These are phyloP conservation scores for Microdon myrmicae DNA, from an alignment of 2,888 invertebrate genomes.

Conservation along the genomic window DNA sequence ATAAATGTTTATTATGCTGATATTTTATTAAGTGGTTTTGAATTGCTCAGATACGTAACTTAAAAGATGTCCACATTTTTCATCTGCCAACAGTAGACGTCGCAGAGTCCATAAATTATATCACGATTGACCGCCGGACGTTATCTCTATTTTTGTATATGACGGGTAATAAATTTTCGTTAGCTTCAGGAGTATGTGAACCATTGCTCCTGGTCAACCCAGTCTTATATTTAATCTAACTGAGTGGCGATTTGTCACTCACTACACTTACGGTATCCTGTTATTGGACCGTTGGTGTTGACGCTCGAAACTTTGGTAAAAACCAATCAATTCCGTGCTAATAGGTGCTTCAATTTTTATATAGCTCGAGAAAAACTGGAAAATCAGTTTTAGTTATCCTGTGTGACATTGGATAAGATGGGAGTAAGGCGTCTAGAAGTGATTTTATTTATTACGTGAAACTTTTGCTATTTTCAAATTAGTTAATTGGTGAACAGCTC, in stretches of 20 bases:
- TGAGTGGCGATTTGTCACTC: constrained; percentile 65
- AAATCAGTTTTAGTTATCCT: too few relatives aligned
- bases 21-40: constrained; percentile 42
- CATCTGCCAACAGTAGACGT: constrained; percentile 25
- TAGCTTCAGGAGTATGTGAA: neutral
- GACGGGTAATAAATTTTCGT: constrained; percentile 36
- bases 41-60: constrained; percentile 26
- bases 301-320: constrained; percentile 46
- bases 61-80: constrained; percentile 41
- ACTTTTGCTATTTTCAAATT: constrained; percentile 38
- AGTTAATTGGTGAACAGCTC: too few relatives aligned
- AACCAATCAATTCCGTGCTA: constrained; percentile 41
- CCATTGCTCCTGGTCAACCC: neutral
- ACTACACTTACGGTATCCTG: constrained; percentile 30
- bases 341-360: constrained; percentile 34
- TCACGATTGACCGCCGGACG: constrained; percentile 40
- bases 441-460: constrained; percentile 40
- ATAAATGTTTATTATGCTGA: constrained; percentile 34
- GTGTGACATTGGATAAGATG: too few relatives aligned
- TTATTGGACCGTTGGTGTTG: constrained; percentile 24
- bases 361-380: too few relatives aligned
- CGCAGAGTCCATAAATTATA: constrained; percentile 42
- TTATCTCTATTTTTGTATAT: constrained; percentile 15
- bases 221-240: constrained; percentile 61
- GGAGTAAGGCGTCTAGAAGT: too few relatives aligned